Evolutionary conservation across 1,140 invertebrate genomes (phyloP).

Genomic region (Dendroctonus valens): DNA sequence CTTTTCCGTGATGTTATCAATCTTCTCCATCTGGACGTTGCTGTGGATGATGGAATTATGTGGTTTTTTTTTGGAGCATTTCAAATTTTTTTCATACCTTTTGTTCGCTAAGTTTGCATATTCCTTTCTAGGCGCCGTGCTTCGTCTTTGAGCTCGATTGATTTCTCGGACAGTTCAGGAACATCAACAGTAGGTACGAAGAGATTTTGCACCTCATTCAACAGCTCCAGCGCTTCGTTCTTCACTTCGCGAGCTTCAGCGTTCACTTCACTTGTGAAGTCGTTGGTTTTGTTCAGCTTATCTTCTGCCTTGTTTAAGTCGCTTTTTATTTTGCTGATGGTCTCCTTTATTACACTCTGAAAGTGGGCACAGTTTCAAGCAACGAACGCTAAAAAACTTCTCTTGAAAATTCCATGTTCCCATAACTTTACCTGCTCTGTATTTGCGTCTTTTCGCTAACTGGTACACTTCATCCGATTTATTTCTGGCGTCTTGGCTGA

Average conservation of each 20-base stretch:
- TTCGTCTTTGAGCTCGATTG: conserved; percentile 61
- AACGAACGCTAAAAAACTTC: no score
- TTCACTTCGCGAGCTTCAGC: conserved; percentile 49
- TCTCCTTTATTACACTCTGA: conserved; percentile 58
- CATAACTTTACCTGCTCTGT: conserved; percentile 28
- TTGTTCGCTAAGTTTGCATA: conserved; percentile 51
- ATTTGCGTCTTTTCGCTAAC: conserved; percentile 71
- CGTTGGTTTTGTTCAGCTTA: conserved; percentile 66
- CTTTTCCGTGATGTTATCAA: conserved; percentile 52
- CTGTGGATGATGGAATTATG: no score
- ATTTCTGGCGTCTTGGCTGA: conserved; percentile 76
- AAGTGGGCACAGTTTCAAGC: no score
- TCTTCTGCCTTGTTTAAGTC: conserved; percentile 62
- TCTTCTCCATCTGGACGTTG: conserved; percentile 51
- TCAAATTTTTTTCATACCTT: no score
- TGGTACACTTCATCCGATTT: conserved; percentile 78
- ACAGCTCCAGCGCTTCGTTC: conserved; percentile 74
- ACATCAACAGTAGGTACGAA: conserved; percentile 74
- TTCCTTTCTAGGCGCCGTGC: conserved; percentile 45
- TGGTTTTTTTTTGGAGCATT: no score
- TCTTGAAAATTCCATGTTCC: no score
- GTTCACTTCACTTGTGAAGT: conserved; percentile 67
- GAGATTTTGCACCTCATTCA: conserved; percentile 73
- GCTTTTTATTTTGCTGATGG: conserved; percentile 56
- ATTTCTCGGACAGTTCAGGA: conserved; percentile 64